A percentile compares a stretch with the other conserved stretches of the same genome.
Conservation (phyloP, 2,113 vertebrate genomes). For the Callopanchax toddi region DNA sequence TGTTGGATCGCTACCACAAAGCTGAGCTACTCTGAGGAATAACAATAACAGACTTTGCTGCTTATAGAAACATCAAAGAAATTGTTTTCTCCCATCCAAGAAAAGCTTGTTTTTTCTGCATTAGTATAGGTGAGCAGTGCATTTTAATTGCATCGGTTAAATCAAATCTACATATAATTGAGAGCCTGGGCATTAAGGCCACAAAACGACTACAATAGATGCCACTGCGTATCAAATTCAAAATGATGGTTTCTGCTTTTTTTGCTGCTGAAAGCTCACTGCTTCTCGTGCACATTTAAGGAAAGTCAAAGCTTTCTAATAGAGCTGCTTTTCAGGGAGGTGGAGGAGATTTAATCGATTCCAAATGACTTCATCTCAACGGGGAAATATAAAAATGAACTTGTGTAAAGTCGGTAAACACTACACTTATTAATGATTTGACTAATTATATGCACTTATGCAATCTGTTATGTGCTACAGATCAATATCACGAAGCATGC, state of each 20-base stretch:
- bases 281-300: background rate
- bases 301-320: background rate
- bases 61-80: conserved; percentile 27
- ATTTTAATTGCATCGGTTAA: conserved; percentile 43
- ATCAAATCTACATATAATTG: background rate
- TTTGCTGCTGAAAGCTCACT: too few relatives aligned
- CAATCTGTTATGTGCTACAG: background rate
- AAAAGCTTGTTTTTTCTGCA: conserved; percentile 28
- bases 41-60: conserved; percentile 21
- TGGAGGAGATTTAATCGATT: background rate
- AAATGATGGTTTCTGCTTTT: too few relatives aligned
- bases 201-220: too few relatives aligned
- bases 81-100: conserved; percentile 9
- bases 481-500: background rate
- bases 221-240: too few relatives aligned
- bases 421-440: background rate
- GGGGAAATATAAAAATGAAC: background rate
- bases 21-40: conserved; percentile 29
- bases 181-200: too few relatives aligned
- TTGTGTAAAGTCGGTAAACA: background rate
- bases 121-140: conserved; percentile 50
- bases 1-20: conserved; percentile 12
- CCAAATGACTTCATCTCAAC: background rate
- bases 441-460: background rate
- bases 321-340: background rate